These are phyloP conservation scores for Tortrix viridana DNA, from an alignment of 2,888 invertebrate genomes.

Conservation along the genomic window DNA sequence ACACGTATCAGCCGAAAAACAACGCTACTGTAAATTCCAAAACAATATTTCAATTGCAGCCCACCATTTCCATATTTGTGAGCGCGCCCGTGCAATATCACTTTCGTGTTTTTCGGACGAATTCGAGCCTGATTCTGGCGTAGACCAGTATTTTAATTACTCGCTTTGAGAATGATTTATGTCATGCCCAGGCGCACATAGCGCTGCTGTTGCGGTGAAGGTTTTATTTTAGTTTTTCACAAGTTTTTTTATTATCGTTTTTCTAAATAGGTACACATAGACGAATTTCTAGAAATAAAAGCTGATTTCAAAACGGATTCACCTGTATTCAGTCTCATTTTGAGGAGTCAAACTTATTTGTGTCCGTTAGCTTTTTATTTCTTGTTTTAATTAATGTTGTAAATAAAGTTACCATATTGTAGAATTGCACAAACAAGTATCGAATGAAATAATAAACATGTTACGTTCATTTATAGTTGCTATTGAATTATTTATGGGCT, in stretches of 20 bases:
- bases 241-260: background rate
- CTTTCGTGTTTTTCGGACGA: conserved; percentile 56
- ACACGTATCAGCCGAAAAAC: conserved; percentile 33
- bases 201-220: conserved; percentile 54
- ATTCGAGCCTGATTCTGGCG: conserved; percentile 77
- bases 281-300: too few species aligned
- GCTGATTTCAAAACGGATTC: too few species aligned
- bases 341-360: too few species aligned
- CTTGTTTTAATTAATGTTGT: too few species aligned
- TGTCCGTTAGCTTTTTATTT: too few species aligned
- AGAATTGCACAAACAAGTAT: background rate
- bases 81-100: conserved; percentile 54
- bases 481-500: conserved; percentile 5
- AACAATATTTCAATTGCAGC: conserved; percentile 49
- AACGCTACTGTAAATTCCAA: conserved; percentile 33
- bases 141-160: conserved; percentile 82
- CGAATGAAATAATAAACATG: background rate
- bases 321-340: too few species aligned
- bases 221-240: conserved; percentile 50
- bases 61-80: conserved; percentile 53
- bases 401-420: too few species aligned
- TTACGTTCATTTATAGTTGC: background rate
- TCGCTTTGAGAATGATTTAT: conserved; percentile 82
- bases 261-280: too few species aligned
- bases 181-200: conserved; percentile 61